These are phyloP conservation scores for Phaenicophaeus curvirostris DNA, from an alignment of 2,797 vertebrate genomes.

Conservation along the genomic window DNA sequence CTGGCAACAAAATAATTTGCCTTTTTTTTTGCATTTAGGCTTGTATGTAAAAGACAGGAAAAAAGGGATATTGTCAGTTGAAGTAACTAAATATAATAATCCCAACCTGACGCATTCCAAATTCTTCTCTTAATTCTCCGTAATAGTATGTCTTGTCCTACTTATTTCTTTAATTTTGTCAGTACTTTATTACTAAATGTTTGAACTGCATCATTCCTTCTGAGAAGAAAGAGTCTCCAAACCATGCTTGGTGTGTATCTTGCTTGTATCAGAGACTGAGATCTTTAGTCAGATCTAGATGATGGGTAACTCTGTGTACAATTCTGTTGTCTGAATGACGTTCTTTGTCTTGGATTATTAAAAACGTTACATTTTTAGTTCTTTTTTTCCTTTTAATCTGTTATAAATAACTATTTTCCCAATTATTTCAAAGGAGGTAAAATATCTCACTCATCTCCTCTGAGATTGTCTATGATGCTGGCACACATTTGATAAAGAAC, in stretches of 20 bases:
- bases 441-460: background rate
- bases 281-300: background rate
- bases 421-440: background rate
- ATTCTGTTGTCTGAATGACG: background rate
- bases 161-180: background rate
- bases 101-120: background rate
- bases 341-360: background rate
- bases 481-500: background rate
- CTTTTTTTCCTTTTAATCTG: background rate
- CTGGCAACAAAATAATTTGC: background rate
- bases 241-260: fast-evolving
- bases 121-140: background rate
- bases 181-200: background rate
- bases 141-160: background rate
- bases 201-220: background rate
- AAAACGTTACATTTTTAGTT: background rate
- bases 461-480: background rate
- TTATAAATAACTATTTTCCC: background rate
- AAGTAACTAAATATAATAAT: background rate
- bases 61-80: background rate
- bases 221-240: background rate
- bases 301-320: background rate
- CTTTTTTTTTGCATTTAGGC: background rate
- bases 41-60: fast-evolving
- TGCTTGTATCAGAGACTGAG: background rate